Evolutionary conservation across 2,888 invertebrate genomes (phyloP), one percentile per base, ranked within the genome.

Genomic region (Oscheius sp.): DNA sequence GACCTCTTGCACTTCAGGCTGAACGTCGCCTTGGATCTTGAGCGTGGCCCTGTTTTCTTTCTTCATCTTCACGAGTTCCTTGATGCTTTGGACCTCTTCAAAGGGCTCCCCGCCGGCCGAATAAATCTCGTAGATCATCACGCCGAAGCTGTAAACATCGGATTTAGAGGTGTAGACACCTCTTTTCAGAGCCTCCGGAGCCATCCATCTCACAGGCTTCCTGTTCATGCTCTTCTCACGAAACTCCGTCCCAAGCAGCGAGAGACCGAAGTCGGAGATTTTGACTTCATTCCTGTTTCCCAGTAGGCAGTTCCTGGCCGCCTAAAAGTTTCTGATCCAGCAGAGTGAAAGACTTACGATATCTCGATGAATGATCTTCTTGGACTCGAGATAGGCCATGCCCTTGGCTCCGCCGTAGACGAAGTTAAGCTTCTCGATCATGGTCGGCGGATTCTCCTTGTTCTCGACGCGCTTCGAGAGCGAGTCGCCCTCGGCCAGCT

Each of bases 221-320:
- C 68, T 68, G 33, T 74, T 74, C 60, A 74, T 48, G 35, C 58
- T 57, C 60, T 68, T 74, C 59, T 66, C 68, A 9, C 55, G 37
- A 51, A 50, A 68, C 47, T 74, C 74, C 21, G n/a, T 74, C 37
- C 78, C 79, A 33, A 78, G 74, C n/a, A 77, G 70, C n/a, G 81
- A 79, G 1, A 82, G 53, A 21, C 82, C 82, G 59, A 82, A 82
- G 32, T 82, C 82, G 0, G 79, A 78, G 47, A 82, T 80, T 68
- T 80, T 80, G 37, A 81, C 59, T 37, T 72, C 58, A 10, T 62
- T 48, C 2, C 55, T 48, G 13, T 35, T 33, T 33, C 73, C 73
- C 33, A 76, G 53, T 9, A 76, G 76, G 47, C 76, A 76, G 59
- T 76, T 76, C 29, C 76, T 59, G 7, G 76, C 72, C 11, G 76